A percentile compares a stretch with the other conserved stretches of the same genome.
These are phyloP conservation scores for Albula goreensis DNA, from an alignment of 2,113 vertebrate genomes.

Conservation along the genomic window DNA sequence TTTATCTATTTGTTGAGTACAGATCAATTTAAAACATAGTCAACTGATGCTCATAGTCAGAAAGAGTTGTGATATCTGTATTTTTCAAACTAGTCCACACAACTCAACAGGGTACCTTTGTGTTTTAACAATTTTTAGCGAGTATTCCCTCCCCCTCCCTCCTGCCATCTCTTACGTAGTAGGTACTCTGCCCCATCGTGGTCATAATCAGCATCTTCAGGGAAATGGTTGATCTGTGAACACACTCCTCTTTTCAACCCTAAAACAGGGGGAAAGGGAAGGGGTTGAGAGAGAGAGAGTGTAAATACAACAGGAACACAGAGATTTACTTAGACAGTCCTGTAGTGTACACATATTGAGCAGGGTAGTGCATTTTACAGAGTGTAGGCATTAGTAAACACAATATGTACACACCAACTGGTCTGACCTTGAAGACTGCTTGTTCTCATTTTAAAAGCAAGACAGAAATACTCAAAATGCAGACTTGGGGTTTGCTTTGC, in stretches of 20 bases:
- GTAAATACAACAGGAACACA: background rate
- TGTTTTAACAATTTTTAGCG: too few species aligned
- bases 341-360: background rate
- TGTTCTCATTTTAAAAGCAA: background rate
- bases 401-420: background rate
- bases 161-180: slow-evolving; percentile 70
- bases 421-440: background rate
- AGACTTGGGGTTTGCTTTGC: background rate
- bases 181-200: slow-evolving; percentile 91
- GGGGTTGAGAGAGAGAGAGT: background rate
- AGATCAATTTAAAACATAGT: too few species aligned
- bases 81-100: too few species aligned
- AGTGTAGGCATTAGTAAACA: background rate
- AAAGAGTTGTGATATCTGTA: too few species aligned
- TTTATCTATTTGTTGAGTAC: too few species aligned
- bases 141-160: background rate
- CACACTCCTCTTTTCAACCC: slow-evolving; percentile 85
- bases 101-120: too few species aligned
- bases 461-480: background rate
- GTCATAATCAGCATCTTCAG: slow-evolving; percentile 91
- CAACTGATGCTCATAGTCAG: too few species aligned
- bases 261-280: slow-evolving; percentile 46
- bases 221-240: slow-evolving; percentile 92
- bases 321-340: background rate
- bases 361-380: background rate